Conservation (phyloP, 2,113 vertebrate species). For the Piprites chloris region DNA sequence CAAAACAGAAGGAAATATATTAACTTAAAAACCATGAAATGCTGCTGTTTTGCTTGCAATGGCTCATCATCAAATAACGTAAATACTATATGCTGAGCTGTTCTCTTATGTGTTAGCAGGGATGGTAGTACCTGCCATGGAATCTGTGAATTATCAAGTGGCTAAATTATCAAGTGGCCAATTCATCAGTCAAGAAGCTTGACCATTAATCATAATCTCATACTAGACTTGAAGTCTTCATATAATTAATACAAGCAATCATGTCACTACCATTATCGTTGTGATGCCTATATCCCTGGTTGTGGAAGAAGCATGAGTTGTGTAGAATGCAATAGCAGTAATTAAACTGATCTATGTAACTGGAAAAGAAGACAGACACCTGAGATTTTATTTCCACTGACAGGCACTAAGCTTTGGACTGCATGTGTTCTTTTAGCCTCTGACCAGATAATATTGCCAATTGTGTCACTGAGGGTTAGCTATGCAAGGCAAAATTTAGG, state of each 20-base stretch:
- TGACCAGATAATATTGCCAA: not conserved
- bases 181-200: not conserved
- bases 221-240: not conserved
- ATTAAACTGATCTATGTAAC: not conserved
- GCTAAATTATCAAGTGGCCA: not conserved
- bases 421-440: not conserved
- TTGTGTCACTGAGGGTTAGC: not conserved
- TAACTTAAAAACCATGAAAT: not conserved
- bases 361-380: not conserved
- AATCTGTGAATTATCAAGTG: not conserved
- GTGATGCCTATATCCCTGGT: not conserved
- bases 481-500: not conserved
- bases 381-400: not conserved
- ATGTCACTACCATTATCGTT: not conserved
- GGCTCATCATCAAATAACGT: not conserved
- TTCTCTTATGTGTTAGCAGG: not conserved
- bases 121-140: not conserved
- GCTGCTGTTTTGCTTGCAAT: not conserved
- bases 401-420: not conserved
- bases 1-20: not conserved
- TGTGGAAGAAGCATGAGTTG: not conserved
- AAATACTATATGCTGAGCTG: not conserved
- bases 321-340: not conserved
- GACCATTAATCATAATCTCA: not conserved
- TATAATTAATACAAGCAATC: not conserved